Percentiles rank a stretch among this genome's conserved stretches.
These are phyloP conservation scores for Drosophila nigromelanica DNA, from an alignment of 1,140 invertebrate genomes.

Conservation along the genomic window DNA sequence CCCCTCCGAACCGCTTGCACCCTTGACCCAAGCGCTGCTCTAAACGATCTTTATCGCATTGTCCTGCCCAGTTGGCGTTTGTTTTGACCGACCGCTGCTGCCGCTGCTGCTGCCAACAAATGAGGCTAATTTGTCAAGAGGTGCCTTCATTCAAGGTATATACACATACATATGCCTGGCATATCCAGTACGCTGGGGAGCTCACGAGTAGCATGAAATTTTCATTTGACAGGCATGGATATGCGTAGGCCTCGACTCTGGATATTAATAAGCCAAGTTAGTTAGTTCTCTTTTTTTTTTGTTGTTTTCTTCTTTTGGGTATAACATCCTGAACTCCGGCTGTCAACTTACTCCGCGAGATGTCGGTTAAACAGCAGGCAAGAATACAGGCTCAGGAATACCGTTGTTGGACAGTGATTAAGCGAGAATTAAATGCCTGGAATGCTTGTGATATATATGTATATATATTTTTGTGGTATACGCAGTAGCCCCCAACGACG, in stretches of 20 bases:
- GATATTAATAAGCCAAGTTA: slow-evolving; percentile 71
- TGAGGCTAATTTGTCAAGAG: slow-evolving; percentile 79
- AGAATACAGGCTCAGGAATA: slow-evolving; percentile 40
- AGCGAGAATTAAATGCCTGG: slow-evolving; percentile 81
- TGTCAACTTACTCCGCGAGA: slow-evolving; percentile 66
- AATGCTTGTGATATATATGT: slow-evolving; percentile 14
- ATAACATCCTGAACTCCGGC: slow-evolving; percentile 49
- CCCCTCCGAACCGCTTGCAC: background rate
- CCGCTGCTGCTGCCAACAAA: slow-evolving; percentile 52
- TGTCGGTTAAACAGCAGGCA: slow-evolving; percentile 49
- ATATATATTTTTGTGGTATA: background rate
- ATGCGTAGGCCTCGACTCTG: slow-evolving; percentile 34
- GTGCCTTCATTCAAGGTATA: slow-evolving; percentile 46
- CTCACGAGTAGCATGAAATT: slow-evolving; percentile 60
- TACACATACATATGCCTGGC: slow-evolving; percentile 26
- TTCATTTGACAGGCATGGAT: slow-evolving; percentile 70
- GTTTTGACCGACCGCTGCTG: slow-evolving; percentile 60
- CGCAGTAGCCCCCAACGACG: too few relatives aligned
- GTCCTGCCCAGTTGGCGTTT: slow-evolving; percentile 61
- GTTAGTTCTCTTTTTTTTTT: background rate
- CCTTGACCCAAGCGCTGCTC: slow-evolving; percentile 16
- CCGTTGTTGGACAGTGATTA: slow-evolving; percentile 80
- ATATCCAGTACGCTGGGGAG: slow-evolving; percentile 21
- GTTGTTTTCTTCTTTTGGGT: background rate
- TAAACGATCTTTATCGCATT: slow-evolving; percentile 68